phyloP scores from a whole-genome alignment of 2,888 invertebrate species.

The Hemicrepidius hirtus region DNA sequence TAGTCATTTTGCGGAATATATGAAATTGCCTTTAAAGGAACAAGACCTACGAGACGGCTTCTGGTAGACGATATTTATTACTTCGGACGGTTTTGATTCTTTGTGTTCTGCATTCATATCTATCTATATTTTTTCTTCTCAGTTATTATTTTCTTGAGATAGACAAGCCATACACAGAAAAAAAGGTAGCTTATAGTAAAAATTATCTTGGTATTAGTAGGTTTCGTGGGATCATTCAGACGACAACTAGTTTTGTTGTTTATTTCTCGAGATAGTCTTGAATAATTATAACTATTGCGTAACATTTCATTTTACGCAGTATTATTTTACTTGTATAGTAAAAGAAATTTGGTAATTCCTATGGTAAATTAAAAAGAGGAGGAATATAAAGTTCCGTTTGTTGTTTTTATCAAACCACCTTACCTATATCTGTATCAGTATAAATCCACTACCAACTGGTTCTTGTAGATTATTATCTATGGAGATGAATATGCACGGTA shows the following conservation, averaged over 20 bases:
- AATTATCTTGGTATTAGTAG: too few species aligned
- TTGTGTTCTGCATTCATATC: background rate
- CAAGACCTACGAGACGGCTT: constrained; percentile 36
- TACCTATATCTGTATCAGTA: background rate
- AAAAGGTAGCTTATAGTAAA: too few species aligned
- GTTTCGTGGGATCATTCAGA: too few species aligned
- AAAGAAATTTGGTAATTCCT: too few species aligned
- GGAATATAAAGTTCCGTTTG: background rate
- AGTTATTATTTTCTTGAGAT: too few species aligned
- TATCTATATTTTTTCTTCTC: background rate
- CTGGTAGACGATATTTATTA: constrained; percentile 41
- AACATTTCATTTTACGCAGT: too few species aligned
- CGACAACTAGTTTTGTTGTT: too few species aligned
- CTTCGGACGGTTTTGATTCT: constrained; percentile 18
- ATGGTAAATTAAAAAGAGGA: background rate
- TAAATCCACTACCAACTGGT: background rate
- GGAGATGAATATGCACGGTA: constrained; percentile 3
- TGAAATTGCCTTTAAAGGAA: constrained; percentile 48
- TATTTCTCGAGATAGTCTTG: too few species aligned
- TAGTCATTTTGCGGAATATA: constrained; percentile 51
- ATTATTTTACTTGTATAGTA: too few species aligned
- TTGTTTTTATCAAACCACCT: background rate
- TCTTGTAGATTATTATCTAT: constrained; percentile 22
- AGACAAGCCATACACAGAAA: too few species aligned
- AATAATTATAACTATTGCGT: too few species aligned